phyloP scores from a whole-genome alignment of 2,113 vertebrate genomes.

The Pseudonaja textilis region DNA sequence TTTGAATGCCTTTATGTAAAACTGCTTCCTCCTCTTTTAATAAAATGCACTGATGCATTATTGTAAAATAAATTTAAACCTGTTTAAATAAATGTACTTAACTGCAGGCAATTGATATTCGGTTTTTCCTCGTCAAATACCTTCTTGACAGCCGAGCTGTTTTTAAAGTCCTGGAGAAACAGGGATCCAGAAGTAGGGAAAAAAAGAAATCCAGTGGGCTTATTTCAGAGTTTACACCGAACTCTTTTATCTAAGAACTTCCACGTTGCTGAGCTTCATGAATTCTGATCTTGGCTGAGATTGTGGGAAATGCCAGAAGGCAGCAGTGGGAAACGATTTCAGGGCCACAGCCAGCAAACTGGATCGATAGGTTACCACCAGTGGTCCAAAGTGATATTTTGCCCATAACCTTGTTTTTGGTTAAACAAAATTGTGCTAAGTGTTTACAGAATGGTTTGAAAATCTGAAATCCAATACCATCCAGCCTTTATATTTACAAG shows the following conservation, averaged over 20 bases:
- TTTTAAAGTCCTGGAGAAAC: not conserved
- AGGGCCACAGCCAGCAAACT: not conserved
- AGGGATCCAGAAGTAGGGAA: no score
- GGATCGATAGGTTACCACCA: not conserved
- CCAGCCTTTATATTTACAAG: not conserved
- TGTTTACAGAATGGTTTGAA: not conserved
- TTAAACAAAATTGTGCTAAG: not conserved
- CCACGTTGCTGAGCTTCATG: not conserved
- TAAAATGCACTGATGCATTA: constrained; percentile 51
- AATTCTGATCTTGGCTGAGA: not conserved
- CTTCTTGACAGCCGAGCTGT: not conserved
- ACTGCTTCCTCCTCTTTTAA: constrained; percentile 42
- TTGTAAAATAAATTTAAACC: constrained; percentile 41
- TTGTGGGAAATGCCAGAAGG: not conserved
- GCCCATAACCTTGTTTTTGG: not conserved
- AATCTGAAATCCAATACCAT: not conserved
- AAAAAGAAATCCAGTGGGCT: no score
- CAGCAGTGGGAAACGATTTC: not conserved
- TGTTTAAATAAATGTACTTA: constrained; percentile 61
- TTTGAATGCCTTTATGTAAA: constrained; percentile 49
- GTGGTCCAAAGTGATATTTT: not conserved
- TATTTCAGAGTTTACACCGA: not conserved
- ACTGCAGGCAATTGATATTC: not conserved
- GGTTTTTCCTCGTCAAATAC: not conserved
- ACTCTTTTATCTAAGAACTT: not conserved